A percentile compares a stretch with the other conserved stretches of the same genome.
These are phyloP conservation scores for Rhadina sibilatrix DNA, from an alignment of 2,113 vertebrate species.

Conservation along the genomic window DNA sequence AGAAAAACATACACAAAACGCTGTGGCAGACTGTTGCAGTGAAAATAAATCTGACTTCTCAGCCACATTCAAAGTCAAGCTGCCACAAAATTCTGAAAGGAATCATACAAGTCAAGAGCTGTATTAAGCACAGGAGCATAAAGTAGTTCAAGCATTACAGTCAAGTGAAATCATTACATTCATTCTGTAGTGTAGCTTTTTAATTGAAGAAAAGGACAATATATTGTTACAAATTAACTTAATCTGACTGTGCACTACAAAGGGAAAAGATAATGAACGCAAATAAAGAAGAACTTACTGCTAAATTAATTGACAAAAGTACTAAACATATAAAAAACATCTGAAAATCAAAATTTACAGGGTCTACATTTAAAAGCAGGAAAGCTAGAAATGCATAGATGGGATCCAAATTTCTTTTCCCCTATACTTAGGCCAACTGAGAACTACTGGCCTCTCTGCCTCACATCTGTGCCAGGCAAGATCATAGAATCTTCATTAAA, in stretches of 20 bases:
- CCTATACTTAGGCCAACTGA: neutral
- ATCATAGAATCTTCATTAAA: neutral
- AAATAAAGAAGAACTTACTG: neutral
- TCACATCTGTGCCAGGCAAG: neutral
- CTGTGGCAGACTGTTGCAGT: neutral
- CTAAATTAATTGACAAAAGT: neutral
- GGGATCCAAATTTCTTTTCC: neutral
- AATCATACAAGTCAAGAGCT: neutral
- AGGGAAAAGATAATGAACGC: neutral
- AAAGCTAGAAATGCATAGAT: neutral
- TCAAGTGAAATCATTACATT: neutral
- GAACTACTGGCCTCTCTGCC: neutral
- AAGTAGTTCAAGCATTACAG: neutral
- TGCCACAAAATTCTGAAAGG: conserved; percentile 6
- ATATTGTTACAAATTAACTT: neutral
- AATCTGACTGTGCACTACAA: neutral
- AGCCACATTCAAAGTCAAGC: neutral
- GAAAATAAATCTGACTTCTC: conserved; percentile 32
- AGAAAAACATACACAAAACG: neutral
- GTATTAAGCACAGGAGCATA: neutral
- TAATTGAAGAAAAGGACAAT: neutral
- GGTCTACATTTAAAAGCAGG: neutral
- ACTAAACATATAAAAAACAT: neutral
- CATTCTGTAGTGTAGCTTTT: neutral
- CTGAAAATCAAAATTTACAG: neutral